phyloP scores from a whole-genome alignment of 2,113 vertebrate species.

The Theropithecus gelada region DNA sequence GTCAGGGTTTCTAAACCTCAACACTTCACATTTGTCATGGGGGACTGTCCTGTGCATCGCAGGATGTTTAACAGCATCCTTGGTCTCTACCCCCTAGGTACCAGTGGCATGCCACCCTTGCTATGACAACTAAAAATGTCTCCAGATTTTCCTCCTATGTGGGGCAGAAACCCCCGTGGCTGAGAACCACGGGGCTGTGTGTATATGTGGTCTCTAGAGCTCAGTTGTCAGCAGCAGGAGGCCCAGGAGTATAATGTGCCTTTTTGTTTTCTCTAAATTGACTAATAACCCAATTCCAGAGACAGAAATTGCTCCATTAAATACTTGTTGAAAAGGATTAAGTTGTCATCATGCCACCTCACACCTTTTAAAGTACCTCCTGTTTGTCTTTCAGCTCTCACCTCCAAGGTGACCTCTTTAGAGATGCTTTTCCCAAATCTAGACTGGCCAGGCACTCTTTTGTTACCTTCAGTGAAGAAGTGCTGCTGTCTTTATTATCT shows the following conservation, averaged over 20 bases:
- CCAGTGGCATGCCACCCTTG: background rate
- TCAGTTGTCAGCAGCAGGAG: background rate
- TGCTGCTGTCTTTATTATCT: background rate
- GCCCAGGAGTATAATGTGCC: background rate
- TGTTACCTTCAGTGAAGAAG: background rate
- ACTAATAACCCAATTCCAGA: background rate
- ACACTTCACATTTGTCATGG: accelerated
- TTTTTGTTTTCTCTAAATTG: background rate
- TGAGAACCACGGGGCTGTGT: background rate
- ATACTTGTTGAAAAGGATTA: background rate
- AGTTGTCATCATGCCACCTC: background rate
- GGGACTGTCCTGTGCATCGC: background rate
- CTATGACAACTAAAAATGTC: background rate
- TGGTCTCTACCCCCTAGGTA: background rate
- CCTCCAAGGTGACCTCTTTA: background rate
- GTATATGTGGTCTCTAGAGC: background rate
- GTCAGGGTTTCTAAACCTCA: background rate
- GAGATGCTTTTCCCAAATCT: background rate
- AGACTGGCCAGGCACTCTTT: background rate
- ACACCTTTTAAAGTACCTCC: background rate
- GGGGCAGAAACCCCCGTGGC: background rate
- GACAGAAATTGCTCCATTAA: background rate
- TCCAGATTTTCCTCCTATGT: background rate
- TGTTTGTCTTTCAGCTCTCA: background rate
- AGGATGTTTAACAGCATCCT: too few species aligned